Evolutionary conservation across 2,113 vertebrate species (phyloP).

Genomic region (Carassius gibelio): DNA sequence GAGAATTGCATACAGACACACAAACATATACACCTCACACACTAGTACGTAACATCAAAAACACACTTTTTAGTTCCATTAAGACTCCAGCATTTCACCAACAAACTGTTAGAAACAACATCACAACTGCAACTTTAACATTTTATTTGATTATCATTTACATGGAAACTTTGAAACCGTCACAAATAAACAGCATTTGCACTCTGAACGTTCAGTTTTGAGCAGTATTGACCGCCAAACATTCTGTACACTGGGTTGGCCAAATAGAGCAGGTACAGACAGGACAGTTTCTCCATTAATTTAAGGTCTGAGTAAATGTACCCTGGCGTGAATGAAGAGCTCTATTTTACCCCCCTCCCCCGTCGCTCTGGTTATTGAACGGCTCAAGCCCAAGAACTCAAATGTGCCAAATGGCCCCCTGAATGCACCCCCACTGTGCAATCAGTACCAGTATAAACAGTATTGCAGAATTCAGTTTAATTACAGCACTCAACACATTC

Average conservation of each 20-base stretch:
- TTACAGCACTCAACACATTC: conserved; percentile 36
- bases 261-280: conserved; percentile 4
- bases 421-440: conserved; percentile 47
- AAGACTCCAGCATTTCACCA: not conserved
- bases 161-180: conserved; percentile 37
- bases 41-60: not conserved
- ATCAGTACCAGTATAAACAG: conserved; percentile 56
- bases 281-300: conserved; percentile 22
- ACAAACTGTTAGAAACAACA: conserved; percentile 25
- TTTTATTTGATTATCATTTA: conserved; percentile 52
- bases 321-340: conserved; percentile 8
- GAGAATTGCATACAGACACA: not conserved
- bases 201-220: conserved; percentile 10
- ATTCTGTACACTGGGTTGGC: conserved; percentile 35
- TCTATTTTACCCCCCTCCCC: conserved; percentile 9
- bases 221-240: conserved; percentile 13
- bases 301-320: conserved; percentile 21
- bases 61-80: not conserved
- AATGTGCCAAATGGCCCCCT: conserved; percentile 30
- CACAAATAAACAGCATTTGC: conserved; percentile 43
- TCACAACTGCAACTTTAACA: conserved; percentile 27
- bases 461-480: conserved; percentile 44
- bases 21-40: not conserved
- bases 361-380: conserved; percentile 20
- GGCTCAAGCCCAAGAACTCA: conserved; percentile 29